Conservation (phyloP, 1,140 invertebrate species). For the Venturia canescens region DNA sequence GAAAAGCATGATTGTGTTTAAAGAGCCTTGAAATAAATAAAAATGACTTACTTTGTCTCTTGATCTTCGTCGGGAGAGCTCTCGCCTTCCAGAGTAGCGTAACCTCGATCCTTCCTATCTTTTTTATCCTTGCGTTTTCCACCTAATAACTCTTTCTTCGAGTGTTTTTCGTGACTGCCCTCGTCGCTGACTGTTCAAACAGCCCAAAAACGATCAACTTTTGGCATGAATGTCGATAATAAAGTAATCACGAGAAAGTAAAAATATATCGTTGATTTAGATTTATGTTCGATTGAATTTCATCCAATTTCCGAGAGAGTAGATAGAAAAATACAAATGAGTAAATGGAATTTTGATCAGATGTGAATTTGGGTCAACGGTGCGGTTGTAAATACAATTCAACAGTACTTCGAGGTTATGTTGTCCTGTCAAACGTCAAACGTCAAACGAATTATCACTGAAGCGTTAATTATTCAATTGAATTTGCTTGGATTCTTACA, state of each 20-base stretch:
- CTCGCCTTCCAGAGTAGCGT: slow-evolving; percentile 94
- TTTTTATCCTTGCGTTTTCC: slow-evolving; percentile 88
- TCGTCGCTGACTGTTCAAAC: slow-evolving; percentile 84
- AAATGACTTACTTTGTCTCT: slow-evolving; percentile 85
- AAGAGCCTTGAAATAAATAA: not conserved
- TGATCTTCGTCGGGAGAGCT: slow-evolving; percentile 93
- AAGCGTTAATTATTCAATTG: not conserved
- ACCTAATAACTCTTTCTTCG: slow-evolving; percentile 86
- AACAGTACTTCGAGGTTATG: slow-evolving; percentile 26
- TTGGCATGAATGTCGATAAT: not conserved
- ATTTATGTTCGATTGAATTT: not conserved
- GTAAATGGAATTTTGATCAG: not conserved
- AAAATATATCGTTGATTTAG: not conserved
- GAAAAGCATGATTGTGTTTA: not conserved
- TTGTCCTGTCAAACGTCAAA: slow-evolving; percentile 35
- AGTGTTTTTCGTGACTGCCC: slow-evolving; percentile 84
- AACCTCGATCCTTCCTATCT: slow-evolving; percentile 90
- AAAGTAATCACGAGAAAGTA: not conserved
- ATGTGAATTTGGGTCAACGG: no score
- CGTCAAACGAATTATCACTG: slow-evolving; percentile 6
- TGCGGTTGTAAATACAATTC: no score
- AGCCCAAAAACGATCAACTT: slow-evolving; percentile 47
- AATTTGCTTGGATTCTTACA: slow-evolving; percentile 79
- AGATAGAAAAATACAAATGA: slow-evolving; percentile 6
- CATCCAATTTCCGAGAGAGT: not conserved